Evolutionary conservation across 2,113 vertebrate genomes (phyloP).

Genomic region (Salvator merianae): DNA sequence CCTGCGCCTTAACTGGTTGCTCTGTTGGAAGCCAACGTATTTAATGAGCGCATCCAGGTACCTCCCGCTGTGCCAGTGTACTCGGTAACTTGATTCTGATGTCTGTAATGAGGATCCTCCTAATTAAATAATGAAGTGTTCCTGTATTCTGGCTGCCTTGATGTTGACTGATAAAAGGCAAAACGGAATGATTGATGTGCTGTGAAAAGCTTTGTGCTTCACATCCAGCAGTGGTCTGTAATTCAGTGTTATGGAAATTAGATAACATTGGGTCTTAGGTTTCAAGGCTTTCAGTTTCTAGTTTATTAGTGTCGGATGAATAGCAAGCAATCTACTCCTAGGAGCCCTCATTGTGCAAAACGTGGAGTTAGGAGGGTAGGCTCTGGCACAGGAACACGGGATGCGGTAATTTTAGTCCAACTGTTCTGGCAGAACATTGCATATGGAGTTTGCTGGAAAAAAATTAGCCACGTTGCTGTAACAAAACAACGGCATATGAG

Average conservation of each 20-base stretch:
- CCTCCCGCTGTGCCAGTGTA: conserved; percentile 32
- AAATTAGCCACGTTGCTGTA: neutral
- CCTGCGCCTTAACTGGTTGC: neutral
- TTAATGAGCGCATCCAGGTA: conserved; percentile 29
- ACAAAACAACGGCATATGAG: neutral
- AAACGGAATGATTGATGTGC: neutral
- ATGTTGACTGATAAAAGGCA: neutral
- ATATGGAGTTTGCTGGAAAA: neutral
- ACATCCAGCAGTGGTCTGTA: conserved; percentile 2
- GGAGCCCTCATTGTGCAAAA: neutral
- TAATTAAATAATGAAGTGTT: conserved; percentile 62
- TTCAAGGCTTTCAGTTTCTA: neutral
- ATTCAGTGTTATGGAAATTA: neutral
- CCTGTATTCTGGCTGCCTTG: neutral
- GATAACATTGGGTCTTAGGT: neutral
- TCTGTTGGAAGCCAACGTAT: conserved; percentile 6
- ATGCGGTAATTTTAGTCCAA: neutral
- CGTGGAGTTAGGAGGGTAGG: neutral
- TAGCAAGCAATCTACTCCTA: neutral
- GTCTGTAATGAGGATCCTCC: conserved; percentile 53
- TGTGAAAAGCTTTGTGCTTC: neutral
- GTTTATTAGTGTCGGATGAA: neutral
- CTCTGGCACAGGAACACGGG: neutral
- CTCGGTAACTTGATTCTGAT: conserved; percentile 31
- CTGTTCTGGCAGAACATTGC: neutral